Evolutionary conservation across 1,140 invertebrate species (phyloP), one percentile per base, ranked within the genome.

Genomic region (Tetramorium simillimum): DNA sequence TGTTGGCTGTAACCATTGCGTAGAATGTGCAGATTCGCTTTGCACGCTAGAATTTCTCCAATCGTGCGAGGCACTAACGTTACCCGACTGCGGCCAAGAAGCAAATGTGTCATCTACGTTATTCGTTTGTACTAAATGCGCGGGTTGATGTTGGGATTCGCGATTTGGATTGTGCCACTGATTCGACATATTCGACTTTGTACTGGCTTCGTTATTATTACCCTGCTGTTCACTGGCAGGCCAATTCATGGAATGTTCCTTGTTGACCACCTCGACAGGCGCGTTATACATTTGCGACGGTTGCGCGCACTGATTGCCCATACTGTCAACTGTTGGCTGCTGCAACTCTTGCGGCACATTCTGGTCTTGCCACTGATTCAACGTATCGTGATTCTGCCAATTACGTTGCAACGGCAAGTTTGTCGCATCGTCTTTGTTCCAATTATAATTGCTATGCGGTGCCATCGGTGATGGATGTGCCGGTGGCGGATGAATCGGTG

Each of bases 311-410:
- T 80, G 88, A 86, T 88, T 92, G 28, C 82, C 40, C 51, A 51
- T 80, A 70, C 89, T 86, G 33, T 87, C 81, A 14, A 86, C 72
- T 3, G 10, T 58, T 49, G 65, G 73, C 58, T 60, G 80, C 18
- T 90, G 76, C 21, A 70, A 33, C n/a, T 93, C 91, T 5, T 93
- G 91, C 9, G 70, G 80, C 0, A 21, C 6, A 16, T 80, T 90
- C 14, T 86, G 75, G 62, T 94, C 92, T 10, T 92, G 93, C 93
- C 93, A 94, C 72, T 92, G 91, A 0, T 70, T 85, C 7, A 85
- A 1, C 5, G 82, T 9, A 40, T 91, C 91, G 6, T 94, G 92
- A 88, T 92, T 94, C 60, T 93, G 92, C 92, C 91, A 93, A 82
- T 92, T 92, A 43, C 90, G 90, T 3, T 75, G 62, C 16, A 60